Base-by-base conservation (phyloP, 2,113 vertebrate species). In the Pseudorhombus dupliciocellatus region DNA sequence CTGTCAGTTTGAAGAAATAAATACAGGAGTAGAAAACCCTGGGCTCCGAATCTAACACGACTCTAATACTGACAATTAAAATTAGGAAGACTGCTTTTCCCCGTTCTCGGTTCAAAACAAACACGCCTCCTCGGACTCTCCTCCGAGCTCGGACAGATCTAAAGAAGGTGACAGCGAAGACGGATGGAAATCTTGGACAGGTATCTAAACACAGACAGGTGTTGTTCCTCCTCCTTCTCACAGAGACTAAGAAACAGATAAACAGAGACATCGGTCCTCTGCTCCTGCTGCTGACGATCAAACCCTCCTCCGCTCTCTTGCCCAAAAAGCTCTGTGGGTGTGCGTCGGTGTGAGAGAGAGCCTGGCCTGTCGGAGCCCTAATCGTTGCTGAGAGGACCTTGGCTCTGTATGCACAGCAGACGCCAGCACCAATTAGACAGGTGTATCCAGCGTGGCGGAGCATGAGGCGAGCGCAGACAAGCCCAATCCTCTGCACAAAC, bases 361-460 rank as follows among this genome's bases (percentile, higher is more conserved):
- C 72, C 58, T 66, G 75, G 68, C 78, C 71, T 91, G 86, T 88
- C 84, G 70, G 75, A 75, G 67, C 83, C 70, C 75, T 92, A 91
- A 92, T 92, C 67, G 62, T 77, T 73, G 75, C 73, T 55, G 85
- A 93, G 83, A 87, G 78, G 85, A 84, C 74, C 64, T 68, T 71
- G 84, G 84, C 87, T 87, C 83, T 75, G 73, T 76, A 85, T 87
- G 83, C 72, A 64, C 77, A 78, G 66, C 75, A 87, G 82, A 85
- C 31, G 70, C 83, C 86, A 88, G 82, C 68, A 66, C 78, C 82
- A 93, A 91, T 92, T 92, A 91, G 87, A 79, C 79, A 87, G 87
- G 87, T 87, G 71, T 80, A 81, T 73, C 84, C 73, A 79, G 76
- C 66, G 73, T 77, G 85, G 75, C 87, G 77, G 74, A 55, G 68